Evolutionary conservation across 2,797 vertebrate species (phyloP), one percentile per base, ranked within the genome.

Genomic region (Coregonus ussuriensis): DNA sequence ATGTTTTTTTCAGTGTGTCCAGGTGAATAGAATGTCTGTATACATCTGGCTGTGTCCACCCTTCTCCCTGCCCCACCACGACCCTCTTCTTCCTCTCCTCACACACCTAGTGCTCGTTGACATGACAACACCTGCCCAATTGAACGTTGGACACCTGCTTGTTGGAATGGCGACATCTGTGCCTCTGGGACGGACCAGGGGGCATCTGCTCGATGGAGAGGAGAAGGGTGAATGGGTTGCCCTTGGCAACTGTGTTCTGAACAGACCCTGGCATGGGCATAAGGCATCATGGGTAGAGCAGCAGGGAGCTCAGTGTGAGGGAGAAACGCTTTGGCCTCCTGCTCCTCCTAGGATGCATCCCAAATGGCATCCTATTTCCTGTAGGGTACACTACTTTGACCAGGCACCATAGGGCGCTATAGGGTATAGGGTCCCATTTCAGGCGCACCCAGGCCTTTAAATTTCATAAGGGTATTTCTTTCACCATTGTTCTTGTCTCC

Each of bases 91-190:
- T 82, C 83, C 77, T 80, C 69, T 15, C 63, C 52, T 25, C 52
- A 62, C 69, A 56, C 74, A 76, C 71, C 79, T 81, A 66, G 71
- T 66, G 63, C 70, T 78, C 82, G 79, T 85, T 80, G 78, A 71
- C 76, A 76, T 52, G 84, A 66, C 35, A 54, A 74, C 76, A 79
- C 74, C 73, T 81, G 79, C 80, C 72, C 79, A 51, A 54, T 74
- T 56, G 75, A 80, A 82, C 75, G 72, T 65, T 79, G 73, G 79
- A 89, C 89, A 89, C 89, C 89, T 90, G 86, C 83, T 85, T 82
- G 88, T 88, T 89, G 89, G 89, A 88, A 86, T 87, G 85, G 84
- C 75, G 83, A 90, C 88, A 87, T 89, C 85, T 88, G 88, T 83
- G 85, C 82, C 84, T 89, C 70, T 77, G 86, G 84, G 88, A 85